These are phyloP conservation scores for Eulemur rubriventer DNA, from an alignment of 2,797 vertebrate species.

Conservation along the genomic window DNA sequence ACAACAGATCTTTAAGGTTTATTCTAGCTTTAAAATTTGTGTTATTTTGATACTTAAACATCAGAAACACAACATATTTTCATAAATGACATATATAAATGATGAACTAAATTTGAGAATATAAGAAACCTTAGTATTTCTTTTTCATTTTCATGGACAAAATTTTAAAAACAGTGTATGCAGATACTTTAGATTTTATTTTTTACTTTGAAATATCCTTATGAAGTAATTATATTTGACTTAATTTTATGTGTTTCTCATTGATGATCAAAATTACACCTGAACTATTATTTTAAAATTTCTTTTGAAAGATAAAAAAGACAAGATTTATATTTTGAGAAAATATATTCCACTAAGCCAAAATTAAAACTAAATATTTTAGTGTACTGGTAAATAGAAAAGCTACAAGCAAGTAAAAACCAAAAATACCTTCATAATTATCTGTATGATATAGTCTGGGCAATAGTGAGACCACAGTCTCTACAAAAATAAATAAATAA, in stretches of 20 bases:
- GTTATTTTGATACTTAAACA: not conserved
- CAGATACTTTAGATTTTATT: not conserved
- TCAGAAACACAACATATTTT: not conserved
- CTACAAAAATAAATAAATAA: not conserved
- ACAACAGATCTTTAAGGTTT: not conserved
- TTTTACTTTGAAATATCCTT: not conserved
- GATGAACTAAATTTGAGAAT: not conserved
- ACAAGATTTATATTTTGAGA: conserved; percentile 22
- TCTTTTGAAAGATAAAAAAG: not conserved
- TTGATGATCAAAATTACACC: not conserved
- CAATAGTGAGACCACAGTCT: not conserved
- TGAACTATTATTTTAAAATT: conserved; percentile 2
- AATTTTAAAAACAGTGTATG: not conserved
- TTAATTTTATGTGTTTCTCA: not conserved
- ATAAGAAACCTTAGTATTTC: not conserved
- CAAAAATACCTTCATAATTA: not conserved
- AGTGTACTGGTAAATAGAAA: not conserved
- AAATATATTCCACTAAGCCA: not conserved
- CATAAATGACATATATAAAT: not conserved
- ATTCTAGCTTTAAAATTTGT: not conserved
- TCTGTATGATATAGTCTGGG: not conserved
- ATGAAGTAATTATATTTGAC: not conserved
- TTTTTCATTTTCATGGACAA: conserved; percentile 3
- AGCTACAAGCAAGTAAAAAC: not conserved
- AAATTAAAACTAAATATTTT: not conserved